These are phyloP conservation scores for Peucedramus taeniatus DNA, from an alignment of 2,113 vertebrate genomes.

Conservation along the genomic window DNA sequence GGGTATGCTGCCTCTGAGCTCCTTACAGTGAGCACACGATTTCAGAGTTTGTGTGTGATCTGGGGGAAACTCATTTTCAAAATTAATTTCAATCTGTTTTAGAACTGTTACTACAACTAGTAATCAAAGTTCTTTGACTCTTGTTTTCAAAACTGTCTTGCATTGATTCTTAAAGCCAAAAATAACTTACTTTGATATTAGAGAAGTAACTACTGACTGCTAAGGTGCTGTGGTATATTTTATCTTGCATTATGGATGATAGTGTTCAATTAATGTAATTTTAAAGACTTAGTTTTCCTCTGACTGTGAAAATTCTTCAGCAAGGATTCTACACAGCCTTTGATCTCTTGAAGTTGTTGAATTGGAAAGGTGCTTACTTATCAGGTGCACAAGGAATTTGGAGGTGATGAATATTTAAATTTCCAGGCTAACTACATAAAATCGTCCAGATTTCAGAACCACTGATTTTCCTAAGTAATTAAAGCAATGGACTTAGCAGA, in stretches of 20 bases:
- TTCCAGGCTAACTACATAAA: background rate
- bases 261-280: background rate
- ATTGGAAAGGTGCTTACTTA: background rate
- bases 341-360: background rate
- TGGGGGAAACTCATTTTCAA: background rate
- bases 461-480: background rate
- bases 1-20: background rate
- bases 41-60: background rate
- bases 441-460: background rate
- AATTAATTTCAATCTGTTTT: background rate
- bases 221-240: background rate
- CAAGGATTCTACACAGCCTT: background rate
- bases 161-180: background rate
- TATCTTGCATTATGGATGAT: background rate
- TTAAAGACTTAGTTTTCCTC: background rate
- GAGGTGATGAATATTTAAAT: background rate
- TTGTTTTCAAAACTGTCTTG: background rate
- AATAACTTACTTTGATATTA: background rate
- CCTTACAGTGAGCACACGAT: background rate
- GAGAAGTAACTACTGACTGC: background rate
- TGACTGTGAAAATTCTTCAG: background rate
- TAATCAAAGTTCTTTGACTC: background rate
- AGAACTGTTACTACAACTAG: background rate
- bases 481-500: background rate
- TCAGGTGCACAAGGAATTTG: background rate